A percentile compares a stretch with the other conserved stretches of the same genome.
Evolutionary conservation across 2,797 vertebrate genomes (phyloP).

Genomic region (Argya squamiceps): DNA sequence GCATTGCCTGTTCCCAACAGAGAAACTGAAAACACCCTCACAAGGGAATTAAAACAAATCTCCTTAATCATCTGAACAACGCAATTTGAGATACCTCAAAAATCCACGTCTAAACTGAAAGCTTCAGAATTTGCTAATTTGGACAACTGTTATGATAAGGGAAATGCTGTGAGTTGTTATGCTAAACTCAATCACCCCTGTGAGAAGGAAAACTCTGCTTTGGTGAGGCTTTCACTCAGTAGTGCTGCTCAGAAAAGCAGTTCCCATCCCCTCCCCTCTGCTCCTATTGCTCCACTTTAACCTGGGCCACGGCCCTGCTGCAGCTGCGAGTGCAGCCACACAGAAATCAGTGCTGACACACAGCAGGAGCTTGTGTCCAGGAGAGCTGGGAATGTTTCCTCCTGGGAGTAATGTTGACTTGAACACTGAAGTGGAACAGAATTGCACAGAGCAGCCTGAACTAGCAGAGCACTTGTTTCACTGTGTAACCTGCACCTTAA

Average conservation of each 20-base stretch:
- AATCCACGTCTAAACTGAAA: neutral
- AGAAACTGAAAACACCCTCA: neutral
- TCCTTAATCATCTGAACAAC: neutral
- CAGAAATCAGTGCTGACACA: fast-evolving
- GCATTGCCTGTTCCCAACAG: neutral
- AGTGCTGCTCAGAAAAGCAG: neutral
- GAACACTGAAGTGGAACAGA: neutral
- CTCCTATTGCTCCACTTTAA: neutral
- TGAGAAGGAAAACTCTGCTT: neutral
- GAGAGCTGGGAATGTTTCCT: neutral
- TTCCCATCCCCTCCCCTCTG: neutral
- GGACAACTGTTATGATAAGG: neutral
- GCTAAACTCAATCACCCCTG: neutral
- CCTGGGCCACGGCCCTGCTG: neutral
- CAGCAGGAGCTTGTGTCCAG: neutral
- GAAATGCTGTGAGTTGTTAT: neutral
- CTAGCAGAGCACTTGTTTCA: neutral
- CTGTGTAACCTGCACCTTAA: neutral
- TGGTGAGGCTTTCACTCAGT: neutral
- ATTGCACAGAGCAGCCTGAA: neutral
- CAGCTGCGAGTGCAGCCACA: neutral
- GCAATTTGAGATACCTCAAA: neutral
- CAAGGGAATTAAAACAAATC: neutral
- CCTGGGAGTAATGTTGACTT: neutral
- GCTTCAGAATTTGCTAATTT: neutral